Evolutionary conservation across 2,113 vertebrate species (phyloP), one percentile per base, ranked within the genome.

Genomic region (Lepisosteus oculatus): DNA sequence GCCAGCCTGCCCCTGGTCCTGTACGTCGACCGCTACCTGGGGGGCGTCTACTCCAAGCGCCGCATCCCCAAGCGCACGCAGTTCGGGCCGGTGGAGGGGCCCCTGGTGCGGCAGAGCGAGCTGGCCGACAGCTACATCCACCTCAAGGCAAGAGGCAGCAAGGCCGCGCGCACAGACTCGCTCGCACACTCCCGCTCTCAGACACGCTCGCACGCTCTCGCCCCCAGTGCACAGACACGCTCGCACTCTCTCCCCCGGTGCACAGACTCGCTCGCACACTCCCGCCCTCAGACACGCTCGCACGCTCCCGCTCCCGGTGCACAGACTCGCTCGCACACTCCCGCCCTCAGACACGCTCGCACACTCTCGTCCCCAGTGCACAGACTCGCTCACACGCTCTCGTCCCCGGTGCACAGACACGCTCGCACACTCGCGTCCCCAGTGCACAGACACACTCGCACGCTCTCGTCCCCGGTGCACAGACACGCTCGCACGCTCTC

Each of bases 1-100:
- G 96, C 97, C 75, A 99, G 97, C 74, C 93, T 99, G 0, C 97
- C 97, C 3, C 81, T 97, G 78, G 89, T 97, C 43, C 95, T 99
- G 67, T 98, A 98, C 74, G 94, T 97, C 13, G 96, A 99, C 72
- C 93, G 96, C 61, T 98, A 97, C 81, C 77, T 97, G 13, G 95
- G 95, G 0, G 97, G 97, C 0, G 95, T 99, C 0, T 99, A 96
- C 84, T 96, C 95, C 79, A 99, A 98, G 82, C 87, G 96, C 43
- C 94, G 95, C 2, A 98, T 99, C 80, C 97, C 97, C 0, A 99
- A 99, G 67, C 94, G 97, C 55, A 98, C 97, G 0, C 97, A 99
- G 86, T 99, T 99, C 5, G 97, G 97, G 8, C 97, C 97, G 0
- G 93, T 99, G 80, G 97, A 98, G 83, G 97, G 93, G 13, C 95